phyloP scores from a whole-genome alignment of 2,797 vertebrate genomes.

The Takifugu ocellatus region DNA sequence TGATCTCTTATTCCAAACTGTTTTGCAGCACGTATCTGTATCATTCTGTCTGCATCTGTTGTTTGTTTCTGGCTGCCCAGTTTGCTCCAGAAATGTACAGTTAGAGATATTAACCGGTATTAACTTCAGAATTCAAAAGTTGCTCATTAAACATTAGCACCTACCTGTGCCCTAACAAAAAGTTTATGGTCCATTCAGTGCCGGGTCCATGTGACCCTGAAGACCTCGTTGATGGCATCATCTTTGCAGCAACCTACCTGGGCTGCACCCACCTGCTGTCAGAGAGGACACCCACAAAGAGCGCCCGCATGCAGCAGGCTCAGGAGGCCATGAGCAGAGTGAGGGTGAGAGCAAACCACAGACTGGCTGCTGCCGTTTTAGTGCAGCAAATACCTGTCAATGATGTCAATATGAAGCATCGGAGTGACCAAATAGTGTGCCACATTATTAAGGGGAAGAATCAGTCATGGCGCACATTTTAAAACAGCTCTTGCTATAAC shows the following conservation, averaged over 20 bases:
- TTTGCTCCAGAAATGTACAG: not conserved
- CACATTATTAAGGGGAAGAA: no score
- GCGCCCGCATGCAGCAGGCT: constrained; percentile 96
- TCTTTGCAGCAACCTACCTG: constrained; percentile 95
- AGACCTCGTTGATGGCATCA: constrained; percentile 95
- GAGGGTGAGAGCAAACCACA: constrained; percentile 78
- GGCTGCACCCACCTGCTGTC: constrained; percentile 96
- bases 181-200: constrained; percentile 68
- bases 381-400: not conserved
- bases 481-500: no score
- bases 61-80: not conserved
- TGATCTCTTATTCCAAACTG: no score
- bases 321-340: constrained; percentile 95
- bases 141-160: not conserved
- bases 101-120: not conserved
- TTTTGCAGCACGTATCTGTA: no score
- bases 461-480: no score
- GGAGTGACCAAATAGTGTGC: no score
- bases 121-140: not conserved
- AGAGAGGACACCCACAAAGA: constrained; percentile 93
- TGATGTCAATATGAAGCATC: no score
- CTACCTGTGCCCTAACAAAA: not conserved
- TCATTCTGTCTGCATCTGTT: not conserved
- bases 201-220: constrained; percentile 96
- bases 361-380: not conserved